Base-by-base conservation (phyloP, 2,888 invertebrate species). In the Lacanobia oleracea region DNA sequence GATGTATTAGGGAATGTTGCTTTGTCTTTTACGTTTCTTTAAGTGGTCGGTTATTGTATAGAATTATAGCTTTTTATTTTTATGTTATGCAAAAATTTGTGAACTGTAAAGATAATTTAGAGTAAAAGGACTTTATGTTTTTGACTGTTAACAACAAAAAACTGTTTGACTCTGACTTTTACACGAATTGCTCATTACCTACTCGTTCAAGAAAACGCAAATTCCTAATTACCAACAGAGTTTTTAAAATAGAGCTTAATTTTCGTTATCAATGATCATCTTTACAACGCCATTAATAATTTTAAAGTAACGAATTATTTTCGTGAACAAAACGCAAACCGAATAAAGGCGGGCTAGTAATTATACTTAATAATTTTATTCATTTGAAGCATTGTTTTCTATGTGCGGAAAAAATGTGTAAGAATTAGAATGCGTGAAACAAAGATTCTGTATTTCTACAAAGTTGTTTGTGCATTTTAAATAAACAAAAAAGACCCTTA, bases 361-460 rank as follows among this genome's bases (percentile, higher is more conserved):
- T 91, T 91, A 87, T 82, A 87, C 87, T 88, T 87, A 88, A 53
- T 91, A 88, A 90, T 78, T 79, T 82, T 84, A 81, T 90, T 92
- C 90, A 92, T 92, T 91, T 90, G 86, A 85, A 89, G 86, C 89
- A 91, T 92, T 92, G 90, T 93, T 92, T 90, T 87, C 88, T 90
- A 88, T 90, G 88, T 90, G 88, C 84, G 89, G 88, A 92, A 93
- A 91, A 92, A 90, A 87, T 85, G 84, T 87, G 86, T 87, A 82
- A 88, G 86, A 92, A 90, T 90, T 92, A 91, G 90, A 93, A 90
- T 93, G 92, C 91, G 90, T 91, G 90, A 91, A 93, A 93, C 89
- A 90, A 90, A 90, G 84, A 87, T 86, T 84, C 65, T 72, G 57
- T 77, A 68, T 75, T 84, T 64, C 23, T 60, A 72, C 82, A 82